Conservation (phyloP, 2,888 invertebrate species). For the Agonopterix arenella region DNA sequence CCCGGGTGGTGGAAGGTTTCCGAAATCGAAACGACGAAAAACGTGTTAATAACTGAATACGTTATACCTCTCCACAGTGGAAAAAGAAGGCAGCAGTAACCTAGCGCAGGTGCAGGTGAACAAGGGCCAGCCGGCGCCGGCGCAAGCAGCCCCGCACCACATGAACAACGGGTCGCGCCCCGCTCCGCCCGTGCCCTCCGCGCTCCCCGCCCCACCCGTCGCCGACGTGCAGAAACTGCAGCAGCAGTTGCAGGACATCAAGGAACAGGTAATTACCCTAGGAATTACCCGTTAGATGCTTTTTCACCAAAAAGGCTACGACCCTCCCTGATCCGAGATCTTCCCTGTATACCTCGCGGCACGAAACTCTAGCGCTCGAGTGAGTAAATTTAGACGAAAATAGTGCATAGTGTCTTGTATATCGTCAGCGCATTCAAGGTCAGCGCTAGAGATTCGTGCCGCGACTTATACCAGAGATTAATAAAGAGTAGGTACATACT, state of each 20-base stretch:
- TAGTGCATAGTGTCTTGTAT: too few species aligned
- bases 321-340: too few species aligned
- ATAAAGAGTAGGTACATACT: too few species aligned
- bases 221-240: conserved; percentile 85
- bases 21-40: too few species aligned
- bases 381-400: too few species aligned
- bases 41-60: not conserved
- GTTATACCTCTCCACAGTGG: conserved; percentile 26
- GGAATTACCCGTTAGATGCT: not conserved
- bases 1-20: too few species aligned
- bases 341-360: too few species aligned
- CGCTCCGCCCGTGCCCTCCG: conserved; percentile 11
- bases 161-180: conserved; percentile 63
- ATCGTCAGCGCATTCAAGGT: too few species aligned
- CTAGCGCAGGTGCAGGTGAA: conserved; percentile 65
- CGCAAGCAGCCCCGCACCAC: conserved; percentile 62
- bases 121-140: conserved; percentile 65
- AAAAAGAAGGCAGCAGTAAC: conserved; percentile 56
- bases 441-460: too few species aligned
- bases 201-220: conserved; percentile 24
- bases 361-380: too few species aligned
- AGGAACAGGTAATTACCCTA: conserved; percentile 90
- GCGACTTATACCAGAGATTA: not conserved
- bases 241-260: conserved; percentile 94
- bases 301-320: not conserved